Evolutionary conservation across 2,888 invertebrate species (phyloP).

Genomic region (Torymus auratus): DNA sequence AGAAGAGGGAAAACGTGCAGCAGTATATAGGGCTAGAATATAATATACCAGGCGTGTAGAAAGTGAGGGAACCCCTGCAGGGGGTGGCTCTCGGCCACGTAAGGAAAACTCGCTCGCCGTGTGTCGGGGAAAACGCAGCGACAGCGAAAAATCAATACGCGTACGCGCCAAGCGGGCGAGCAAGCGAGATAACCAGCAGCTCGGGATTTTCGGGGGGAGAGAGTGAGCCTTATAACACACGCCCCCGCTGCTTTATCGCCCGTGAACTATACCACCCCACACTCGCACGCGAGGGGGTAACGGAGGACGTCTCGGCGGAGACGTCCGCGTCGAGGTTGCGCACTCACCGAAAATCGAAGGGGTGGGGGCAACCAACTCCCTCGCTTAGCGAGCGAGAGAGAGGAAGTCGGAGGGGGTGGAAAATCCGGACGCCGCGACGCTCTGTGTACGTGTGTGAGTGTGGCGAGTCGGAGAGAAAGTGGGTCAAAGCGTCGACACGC

Average conservation of each 20-base stretch:
- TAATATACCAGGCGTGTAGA: too few species aligned
- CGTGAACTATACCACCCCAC: neutral
- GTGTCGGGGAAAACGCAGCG: slow-evolving; percentile 50
- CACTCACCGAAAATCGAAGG: slow-evolving; percentile 38
- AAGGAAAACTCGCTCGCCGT: slow-evolving; percentile 46
- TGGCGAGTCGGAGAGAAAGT: slow-evolving; percentile 30
- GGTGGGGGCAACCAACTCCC: neutral
- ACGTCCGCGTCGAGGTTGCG: slow-evolving; percentile 31
- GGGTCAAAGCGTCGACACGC: slow-evolving; percentile 44
- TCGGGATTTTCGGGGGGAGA: neutral
- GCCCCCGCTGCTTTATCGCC: neutral
- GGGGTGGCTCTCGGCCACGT: slow-evolving; percentile 22
- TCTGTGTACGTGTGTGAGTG: too few species aligned
- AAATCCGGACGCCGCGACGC: slow-evolving; percentile 47
- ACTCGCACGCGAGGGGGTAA: neutral
- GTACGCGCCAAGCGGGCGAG: slow-evolving; percentile 30
- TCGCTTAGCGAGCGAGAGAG: neutral
- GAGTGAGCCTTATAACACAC: too few species aligned
- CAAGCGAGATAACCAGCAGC: slow-evolving; percentile 10
- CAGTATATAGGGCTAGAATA: too few species aligned
- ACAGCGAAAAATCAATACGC: slow-evolving; percentile 58
- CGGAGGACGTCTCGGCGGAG: slow-evolving; percentile 13
- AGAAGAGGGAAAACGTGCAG: too few species aligned
- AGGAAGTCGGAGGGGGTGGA: slow-evolving; percentile 18
- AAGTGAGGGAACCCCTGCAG: slow-evolving; percentile 1